Evolutionary conservation across 2,888 invertebrate genomes (phyloP).

Genomic region (Horisme vitalbata): DNA sequence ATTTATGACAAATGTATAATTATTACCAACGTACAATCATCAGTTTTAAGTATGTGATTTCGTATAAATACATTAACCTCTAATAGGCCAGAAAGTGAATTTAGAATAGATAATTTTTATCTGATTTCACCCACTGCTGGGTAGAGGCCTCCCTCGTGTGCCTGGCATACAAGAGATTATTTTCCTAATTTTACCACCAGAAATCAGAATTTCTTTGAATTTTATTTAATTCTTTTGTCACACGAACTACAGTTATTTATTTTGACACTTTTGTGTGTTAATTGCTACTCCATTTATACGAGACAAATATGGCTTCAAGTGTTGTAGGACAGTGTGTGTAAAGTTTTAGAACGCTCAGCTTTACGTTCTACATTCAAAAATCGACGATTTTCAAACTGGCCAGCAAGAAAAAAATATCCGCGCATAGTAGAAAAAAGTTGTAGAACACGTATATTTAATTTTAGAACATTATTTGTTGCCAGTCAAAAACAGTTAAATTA

Average conservation of each 20-base stretch:
- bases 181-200: too few species aligned
- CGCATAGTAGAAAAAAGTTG: conserved; percentile 40
- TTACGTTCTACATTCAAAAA: conserved; percentile 30
- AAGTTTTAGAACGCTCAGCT: conserved; percentile 52
- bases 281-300: conserved; percentile 67
- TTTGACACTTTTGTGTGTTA: conserved; percentile 67
- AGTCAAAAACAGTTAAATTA: conserved; percentile 16
- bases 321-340: conserved; percentile 55
- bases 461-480: conserved; percentile 17
- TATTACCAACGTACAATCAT: too few species aligned
- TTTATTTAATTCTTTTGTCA: conserved; percentile 34
- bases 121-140: too few species aligned
- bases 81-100: too few species aligned
- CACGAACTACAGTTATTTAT: conserved; percentile 57
- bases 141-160: too few species aligned
- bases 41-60: too few species aligned
- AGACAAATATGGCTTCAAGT: conserved; percentile 40
- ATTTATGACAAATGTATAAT: too few species aligned
- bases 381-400: conserved; percentile 6
- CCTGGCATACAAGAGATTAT: too few species aligned
- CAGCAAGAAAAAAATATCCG: conserved; percentile 7
- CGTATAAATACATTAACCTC: too few species aligned
- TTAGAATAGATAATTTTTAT: too few species aligned
- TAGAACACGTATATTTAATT: conserved; percentile 37
- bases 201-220: conserved; percentile 36